phyloP scores from a whole-genome alignment of 2,113 vertebrate genomes.

The Tetrao urogallus region DNA sequence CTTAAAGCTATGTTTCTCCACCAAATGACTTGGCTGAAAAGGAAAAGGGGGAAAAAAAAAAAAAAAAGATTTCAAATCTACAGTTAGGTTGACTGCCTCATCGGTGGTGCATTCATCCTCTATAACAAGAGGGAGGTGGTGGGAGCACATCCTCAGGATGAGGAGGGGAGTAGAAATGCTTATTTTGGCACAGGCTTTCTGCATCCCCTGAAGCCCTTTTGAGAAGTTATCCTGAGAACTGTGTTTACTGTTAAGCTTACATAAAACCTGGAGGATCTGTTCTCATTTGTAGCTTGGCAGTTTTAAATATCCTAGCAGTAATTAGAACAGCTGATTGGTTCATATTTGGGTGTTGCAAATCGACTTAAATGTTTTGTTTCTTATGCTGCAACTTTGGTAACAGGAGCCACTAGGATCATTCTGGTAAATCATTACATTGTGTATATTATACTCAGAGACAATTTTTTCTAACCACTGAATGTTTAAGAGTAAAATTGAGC shows the following conservation, averaged over 20 bases:
- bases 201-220: not conserved
- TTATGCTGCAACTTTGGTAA: not conserved
- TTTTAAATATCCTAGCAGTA: not conserved
- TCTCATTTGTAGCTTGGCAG: not conserved
- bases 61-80: not conserved
- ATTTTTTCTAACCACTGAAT: not conserved
- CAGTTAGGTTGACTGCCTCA: not conserved
- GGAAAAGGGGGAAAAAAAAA: not conserved
- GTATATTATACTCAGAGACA: not conserved
- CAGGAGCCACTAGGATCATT: not conserved
- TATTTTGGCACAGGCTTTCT: not conserved
- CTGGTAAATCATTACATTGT: not conserved
- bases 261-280: not conserved
- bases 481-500: not conserved
- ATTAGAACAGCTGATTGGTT: not conserved
- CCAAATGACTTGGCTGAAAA: slow-evolving; percentile 20
- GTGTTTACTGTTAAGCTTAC: not conserved
- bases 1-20: not conserved
- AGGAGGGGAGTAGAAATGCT: not conserved
- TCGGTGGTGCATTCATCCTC: not conserved
- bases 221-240: not conserved
- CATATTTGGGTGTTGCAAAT: not conserved
- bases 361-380: not conserved
- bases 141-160: not conserved
- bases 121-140: not conserved